These are phyloP conservation scores for Phainopepla nitens DNA, from an alignment of 2,113 vertebrate genomes.

Conservation along the genomic window DNA sequence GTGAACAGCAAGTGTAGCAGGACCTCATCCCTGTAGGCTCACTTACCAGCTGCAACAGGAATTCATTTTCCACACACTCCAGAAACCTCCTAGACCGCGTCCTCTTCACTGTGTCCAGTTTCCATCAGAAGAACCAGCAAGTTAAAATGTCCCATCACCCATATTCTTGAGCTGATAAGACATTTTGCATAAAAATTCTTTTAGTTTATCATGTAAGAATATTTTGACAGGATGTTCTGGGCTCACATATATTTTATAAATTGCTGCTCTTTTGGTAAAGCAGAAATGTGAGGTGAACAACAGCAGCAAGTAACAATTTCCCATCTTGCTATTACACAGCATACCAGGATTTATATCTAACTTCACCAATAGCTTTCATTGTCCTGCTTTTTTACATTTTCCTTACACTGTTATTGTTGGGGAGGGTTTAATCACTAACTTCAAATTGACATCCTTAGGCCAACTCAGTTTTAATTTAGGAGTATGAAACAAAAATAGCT, in stretches of 20 bases:
- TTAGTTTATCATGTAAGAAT: background rate
- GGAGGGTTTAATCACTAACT: background rate
- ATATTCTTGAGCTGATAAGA: background rate
- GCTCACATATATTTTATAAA: background rate
- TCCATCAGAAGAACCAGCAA: background rate
- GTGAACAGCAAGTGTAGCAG: background rate
- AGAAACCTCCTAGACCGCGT: background rate
- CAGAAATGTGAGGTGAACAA: background rate
- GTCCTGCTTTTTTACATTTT: background rate
- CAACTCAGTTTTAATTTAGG: conserved; percentile 29
- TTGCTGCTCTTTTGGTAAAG: background rate
- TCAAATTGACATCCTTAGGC: background rate
- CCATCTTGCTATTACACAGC: background rate
- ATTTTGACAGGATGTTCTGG: background rate
- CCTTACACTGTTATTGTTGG: background rate
- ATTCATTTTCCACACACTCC: background rate
- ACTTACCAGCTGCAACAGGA: background rate
- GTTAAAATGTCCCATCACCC: background rate
- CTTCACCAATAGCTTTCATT: background rate
- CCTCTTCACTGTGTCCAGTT: background rate
- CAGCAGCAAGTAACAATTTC: background rate
- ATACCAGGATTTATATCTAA: background rate
- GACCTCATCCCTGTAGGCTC: background rate
- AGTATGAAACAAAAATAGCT: conserved; percentile 37
- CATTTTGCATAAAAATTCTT: background rate